phyloP scores from a whole-genome alignment of 2,113 vertebrate species.

The Atherinomorus stipes region DNA sequence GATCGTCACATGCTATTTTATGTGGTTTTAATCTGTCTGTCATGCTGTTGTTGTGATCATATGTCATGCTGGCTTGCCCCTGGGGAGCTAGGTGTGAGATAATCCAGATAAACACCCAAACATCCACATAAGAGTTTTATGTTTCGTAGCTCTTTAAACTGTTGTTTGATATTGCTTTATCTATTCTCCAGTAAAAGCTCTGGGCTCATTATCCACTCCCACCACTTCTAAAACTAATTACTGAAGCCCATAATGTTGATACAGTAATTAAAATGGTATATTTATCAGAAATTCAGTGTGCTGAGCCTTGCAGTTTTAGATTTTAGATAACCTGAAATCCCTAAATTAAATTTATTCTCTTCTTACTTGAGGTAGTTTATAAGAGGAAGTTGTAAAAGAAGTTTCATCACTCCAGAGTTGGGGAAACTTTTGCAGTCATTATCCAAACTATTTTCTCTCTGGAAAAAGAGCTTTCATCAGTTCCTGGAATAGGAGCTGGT shows the following conservation, averaged over 20 bases:
- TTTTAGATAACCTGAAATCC: slow-evolving; percentile 11
- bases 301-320: not conserved
- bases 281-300: not conserved
- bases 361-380: not conserved
- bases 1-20: slow-evolving; percentile 8
- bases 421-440: not conserved
- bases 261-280: not conserved
- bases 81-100: slow-evolving; percentile 42
- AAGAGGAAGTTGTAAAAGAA: not conserved
- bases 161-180: slow-evolving; percentile 17
- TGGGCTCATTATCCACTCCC: not conserved
- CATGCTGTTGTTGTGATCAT: slow-evolving; percentile 44
- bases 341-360: slow-evolving; percentile 22
- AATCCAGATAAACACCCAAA: slow-evolving; percentile 50
- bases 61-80: slow-evolving; percentile 25
- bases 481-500: slow-evolving; percentile 14
- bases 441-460: not conserved
- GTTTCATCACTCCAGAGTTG: not conserved
- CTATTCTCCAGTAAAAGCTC: slow-evolving; percentile 26
- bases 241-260: not conserved
- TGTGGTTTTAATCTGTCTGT: slow-evolving; percentile 47
- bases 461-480: not conserved
- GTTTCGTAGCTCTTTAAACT: slow-evolving; percentile 44
- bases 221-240: slow-evolving; percentile 8
- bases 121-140: slow-evolving; percentile 15